Evolutionary conservation across 1,140 invertebrate genomes (phyloP), one percentile per base, ranked within the genome.

Genomic region (Fragariocoptes setiger): DNA sequence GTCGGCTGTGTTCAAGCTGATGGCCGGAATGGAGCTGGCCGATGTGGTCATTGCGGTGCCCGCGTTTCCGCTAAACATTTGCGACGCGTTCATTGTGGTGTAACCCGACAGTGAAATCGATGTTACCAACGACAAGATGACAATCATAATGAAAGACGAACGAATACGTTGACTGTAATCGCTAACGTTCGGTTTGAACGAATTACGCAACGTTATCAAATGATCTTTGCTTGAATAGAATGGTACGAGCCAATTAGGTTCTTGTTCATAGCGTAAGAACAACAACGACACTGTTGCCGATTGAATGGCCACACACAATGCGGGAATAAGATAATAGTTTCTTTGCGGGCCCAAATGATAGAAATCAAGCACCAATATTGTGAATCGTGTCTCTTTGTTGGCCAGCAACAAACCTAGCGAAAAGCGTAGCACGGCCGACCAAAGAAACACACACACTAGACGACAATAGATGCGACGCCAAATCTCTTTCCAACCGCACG

Each of bases 401-500:
- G 22, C 22, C 17, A 47, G 42, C 16, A 47, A 45, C 46, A 47
- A 45, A 13, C 44, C 20, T 1, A 46, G 38, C 21, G 45, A 45
- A 13, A 17, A n/a, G 15, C 46, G 40, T 15, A 47, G 31, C 0
- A 43, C 41, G 36, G 40, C 42, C 36, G 45, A 47, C 46, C 46
- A 47, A 16, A 47, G 38, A 15, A 45, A 3, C n/a, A 40, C n/a
- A 40, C 44, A 47, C 18, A 47, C 21, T 8, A 47, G 16, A 35
- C 42, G 43, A 40, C 46, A 46, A 19, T 47, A 47, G 19, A 47
- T 31, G n/a, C n/a, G n/a, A n/a, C n/a, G n/a, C n/a, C n/a, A n/a
- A n/a, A n/a, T n/a, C n/a, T n/a, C n/a, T n/a, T n/a, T n/a, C n/a
- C n/a, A n/a, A n/a, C n/a, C n/a, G n/a, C n/a, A n/a, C n/a, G n/a